phyloP scores from a whole-genome alignment of 1,140 invertebrate species.

The Diorhabda carinulata region DNA sequence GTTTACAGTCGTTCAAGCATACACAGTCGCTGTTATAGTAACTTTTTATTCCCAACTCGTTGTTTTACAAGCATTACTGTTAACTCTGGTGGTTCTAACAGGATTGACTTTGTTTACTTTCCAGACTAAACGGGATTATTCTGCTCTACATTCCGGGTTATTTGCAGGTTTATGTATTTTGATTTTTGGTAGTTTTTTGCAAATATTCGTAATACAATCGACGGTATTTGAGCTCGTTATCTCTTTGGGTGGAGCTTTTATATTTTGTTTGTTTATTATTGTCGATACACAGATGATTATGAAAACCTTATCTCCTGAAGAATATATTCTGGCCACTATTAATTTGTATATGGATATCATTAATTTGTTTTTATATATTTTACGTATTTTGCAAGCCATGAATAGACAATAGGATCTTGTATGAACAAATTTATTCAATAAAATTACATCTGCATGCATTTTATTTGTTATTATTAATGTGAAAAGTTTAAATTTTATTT shows the following conservation, averaged over 20 bases:
- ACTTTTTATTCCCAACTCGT: slow-evolving; percentile 63
- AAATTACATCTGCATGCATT: no score
- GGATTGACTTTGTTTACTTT: slow-evolving; percentile 73
- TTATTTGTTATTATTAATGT: no score
- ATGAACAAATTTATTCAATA: no score
- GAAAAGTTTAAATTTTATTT: no score
- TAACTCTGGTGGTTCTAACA: slow-evolving; percentile 68
- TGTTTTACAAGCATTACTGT: slow-evolving; percentile 70
- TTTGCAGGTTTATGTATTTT: slow-evolving; percentile 67
- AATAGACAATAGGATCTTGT: slow-evolving; percentile 10
- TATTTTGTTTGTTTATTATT: slow-evolving; percentile 70
- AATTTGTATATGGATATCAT: slow-evolving; percentile 85
- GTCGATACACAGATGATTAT: slow-evolving; percentile 67
- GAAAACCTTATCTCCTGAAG: slow-evolving; percentile 68
- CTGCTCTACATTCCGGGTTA: slow-evolving; percentile 68
- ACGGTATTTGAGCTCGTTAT: slow-evolving; percentile 63
- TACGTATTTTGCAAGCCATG: slow-evolving; percentile 59
- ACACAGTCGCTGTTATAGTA: slow-evolving; percentile 69
- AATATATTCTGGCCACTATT: slow-evolving; percentile 75
- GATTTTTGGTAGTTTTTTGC: slow-evolving; percentile 67
- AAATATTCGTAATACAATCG: slow-evolving; percentile 65
- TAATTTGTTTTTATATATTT: slow-evolving; percentile 79
- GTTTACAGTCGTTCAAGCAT: slow-evolving; percentile 64
- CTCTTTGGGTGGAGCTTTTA: slow-evolving; percentile 66
- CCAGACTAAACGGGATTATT: slow-evolving; percentile 79